A percentile compares a stretch with the other conserved stretches of the same genome.
phyloP scores from a whole-genome alignment of 2,797 vertebrate genomes.

The Cynopterus sphinx region DNA sequence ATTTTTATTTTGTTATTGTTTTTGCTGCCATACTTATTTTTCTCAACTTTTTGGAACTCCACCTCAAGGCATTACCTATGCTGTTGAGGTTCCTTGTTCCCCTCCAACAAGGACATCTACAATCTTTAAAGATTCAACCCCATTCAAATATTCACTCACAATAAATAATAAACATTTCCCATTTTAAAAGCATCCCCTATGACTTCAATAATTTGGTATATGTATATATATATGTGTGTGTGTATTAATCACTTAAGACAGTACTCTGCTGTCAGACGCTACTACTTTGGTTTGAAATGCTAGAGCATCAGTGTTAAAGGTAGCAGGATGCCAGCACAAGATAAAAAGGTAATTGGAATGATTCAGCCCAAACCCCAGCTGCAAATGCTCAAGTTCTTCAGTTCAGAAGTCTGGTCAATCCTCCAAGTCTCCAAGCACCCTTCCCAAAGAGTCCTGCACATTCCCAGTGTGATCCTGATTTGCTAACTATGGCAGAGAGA shows the following conservation, averaged over 20 bases:
- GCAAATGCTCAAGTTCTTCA: neutral
- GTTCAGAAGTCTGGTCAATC: neutral
- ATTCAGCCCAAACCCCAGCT: neutral
- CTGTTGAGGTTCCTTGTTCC: neutral
- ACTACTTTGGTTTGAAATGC: neutral
- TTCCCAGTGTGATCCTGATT: neutral
- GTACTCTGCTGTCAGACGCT: neutral
- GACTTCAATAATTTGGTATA: neutral
- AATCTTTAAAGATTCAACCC: neutral
- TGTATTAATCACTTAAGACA: neutral
- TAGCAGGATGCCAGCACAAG: neutral
- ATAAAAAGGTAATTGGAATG: neutral
- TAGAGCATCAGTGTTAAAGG: neutral
- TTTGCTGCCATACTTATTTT: neutral
- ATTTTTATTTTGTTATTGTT: neutral
- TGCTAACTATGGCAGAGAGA: neutral
- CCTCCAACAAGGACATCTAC: neutral
- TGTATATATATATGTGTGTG: too few relatives aligned
- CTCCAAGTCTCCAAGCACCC: neutral
- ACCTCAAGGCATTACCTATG: neutral
- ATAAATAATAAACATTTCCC: neutral
- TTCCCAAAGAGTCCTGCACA: neutral
- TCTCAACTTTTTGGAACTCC: conserved; percentile 20
- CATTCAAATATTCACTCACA: neutral
- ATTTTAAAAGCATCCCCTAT: neutral